Evolutionary conservation across 2,888 invertebrate genomes (phyloP).

Genomic region (Xanthorhoe designata): DNA sequence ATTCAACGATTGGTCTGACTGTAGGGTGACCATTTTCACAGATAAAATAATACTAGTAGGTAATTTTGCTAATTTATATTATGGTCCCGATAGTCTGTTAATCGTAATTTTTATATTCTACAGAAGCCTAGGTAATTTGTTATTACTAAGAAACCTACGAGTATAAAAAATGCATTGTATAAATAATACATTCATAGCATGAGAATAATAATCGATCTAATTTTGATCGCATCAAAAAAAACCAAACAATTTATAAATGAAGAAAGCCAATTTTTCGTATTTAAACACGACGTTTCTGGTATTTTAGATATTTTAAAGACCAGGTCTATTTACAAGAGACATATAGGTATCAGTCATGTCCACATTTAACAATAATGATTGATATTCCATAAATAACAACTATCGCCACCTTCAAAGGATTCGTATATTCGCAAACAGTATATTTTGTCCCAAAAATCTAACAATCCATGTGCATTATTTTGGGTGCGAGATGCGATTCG

Average conservation of each 20-base stretch:
- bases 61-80: not conserved
- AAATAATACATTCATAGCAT: too few relatives aligned
- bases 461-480: constrained; percentile 61
- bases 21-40: constrained; percentile 48
- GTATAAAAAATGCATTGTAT: too few relatives aligned
- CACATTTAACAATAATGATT: not conserved
- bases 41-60: too few relatives aligned
- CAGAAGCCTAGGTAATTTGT: too few relatives aligned
- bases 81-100: not conserved
- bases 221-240: too few relatives aligned
- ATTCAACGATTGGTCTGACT: constrained; percentile 39
- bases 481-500: constrained; percentile 70
- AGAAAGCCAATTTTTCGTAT: too few relatives aligned
- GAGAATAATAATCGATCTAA: too few relatives aligned
- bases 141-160: too few relatives aligned
- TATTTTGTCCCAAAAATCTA: constrained; percentile 52
- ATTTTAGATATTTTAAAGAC: not conserved
- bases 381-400: not conserved
- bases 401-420: not conserved
- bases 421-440: not conserved
- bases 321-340: not conserved
- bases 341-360: not conserved
- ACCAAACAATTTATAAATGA: too few relatives aligned
- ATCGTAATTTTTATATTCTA: not conserved
- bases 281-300: not conserved